Conservation (phyloP, 2,797 vertebrate species). For the Meriones psammophilus region DNA sequence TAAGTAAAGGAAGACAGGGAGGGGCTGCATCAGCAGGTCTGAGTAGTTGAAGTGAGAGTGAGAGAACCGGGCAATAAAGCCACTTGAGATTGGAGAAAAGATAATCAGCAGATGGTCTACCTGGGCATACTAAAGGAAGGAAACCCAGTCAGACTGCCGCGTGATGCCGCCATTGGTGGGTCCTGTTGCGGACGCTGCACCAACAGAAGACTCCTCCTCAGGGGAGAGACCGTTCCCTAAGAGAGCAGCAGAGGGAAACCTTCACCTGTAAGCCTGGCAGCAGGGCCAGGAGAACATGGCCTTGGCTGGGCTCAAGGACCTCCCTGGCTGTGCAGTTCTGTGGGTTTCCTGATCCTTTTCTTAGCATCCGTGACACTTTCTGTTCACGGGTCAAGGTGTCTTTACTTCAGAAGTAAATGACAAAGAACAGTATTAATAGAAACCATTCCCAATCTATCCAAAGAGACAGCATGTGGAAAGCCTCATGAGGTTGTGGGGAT, state of each 20-base stretch:
- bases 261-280: background rate
- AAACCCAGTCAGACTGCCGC: background rate
- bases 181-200: background rate
- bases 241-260: background rate
- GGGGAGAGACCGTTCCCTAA: background rate
- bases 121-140: background rate
- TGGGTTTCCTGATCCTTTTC: background rate
- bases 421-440: background rate
- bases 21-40: background rate
- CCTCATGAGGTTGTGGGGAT: background rate
- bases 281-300: background rate
- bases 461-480: background rate
- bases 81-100: background rate
- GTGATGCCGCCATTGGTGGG: background rate
- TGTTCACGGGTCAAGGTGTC: background rate
- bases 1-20: background rate
- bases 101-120: background rate
- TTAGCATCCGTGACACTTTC: background rate
- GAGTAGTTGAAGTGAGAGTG: background rate
- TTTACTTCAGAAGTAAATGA: conserved; percentile 46
- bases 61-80: background rate
- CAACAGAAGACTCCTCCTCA: background rate
- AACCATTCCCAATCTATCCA: background rate
- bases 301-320: background rate
- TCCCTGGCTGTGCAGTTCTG: background rate